Base-by-base conservation (phyloP, 2,797 vertebrate species). In the Hyperoplus immaculatus region DNA sequence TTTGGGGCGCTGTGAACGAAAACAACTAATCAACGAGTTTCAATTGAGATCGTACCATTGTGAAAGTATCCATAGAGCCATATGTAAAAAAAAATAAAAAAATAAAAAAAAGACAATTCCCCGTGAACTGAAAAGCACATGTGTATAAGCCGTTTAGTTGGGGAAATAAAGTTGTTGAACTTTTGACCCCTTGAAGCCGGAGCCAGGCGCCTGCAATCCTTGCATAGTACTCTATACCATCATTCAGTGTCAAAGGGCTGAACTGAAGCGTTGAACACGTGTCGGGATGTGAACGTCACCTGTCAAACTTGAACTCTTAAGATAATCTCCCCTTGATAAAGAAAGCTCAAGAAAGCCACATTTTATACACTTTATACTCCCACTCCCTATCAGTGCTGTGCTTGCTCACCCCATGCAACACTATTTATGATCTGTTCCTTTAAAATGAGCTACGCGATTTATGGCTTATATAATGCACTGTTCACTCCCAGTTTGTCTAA, bases 271-370 rank as follows among this genome's bases (percentile, higher is more conserved):
- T 18, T 18, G 4, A 1, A 53, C 16, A 18, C 0, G 13, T n/a
- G 29, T 61, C 54, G 43, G 63, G 21, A 29, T 29, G 60, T 73
- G 50, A 51, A 72, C 41, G 12, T 68, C 75, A 61, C 39, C 1
- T 36, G 39, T 63, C 51, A 43, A 72, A 10, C 64, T 18, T 69
- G 43, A 6, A 47, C 72, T 12, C 6, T 65, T 49, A n/a, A 65
- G 51, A 67, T 75, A 63, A 82, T 81, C 73, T 80, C 36, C 41
- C 38, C 29, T 69, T 8, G 0, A 46, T 42, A 18, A 18, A 63
- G 67, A 62, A 12, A 18, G 21, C 84, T 69, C 84, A 75, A 83
- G 51, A 69, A 63, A 76, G 47, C 16, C 21, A 54, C 36, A 71
- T 69, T 56, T 86, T 41, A 72, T 41, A 18, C 14, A 16, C 38